Evolutionary conservation across 2,113 vertebrate species (phyloP), one percentile per base, ranked within the genome.

Genomic region (Cercopithecus mona): DNA sequence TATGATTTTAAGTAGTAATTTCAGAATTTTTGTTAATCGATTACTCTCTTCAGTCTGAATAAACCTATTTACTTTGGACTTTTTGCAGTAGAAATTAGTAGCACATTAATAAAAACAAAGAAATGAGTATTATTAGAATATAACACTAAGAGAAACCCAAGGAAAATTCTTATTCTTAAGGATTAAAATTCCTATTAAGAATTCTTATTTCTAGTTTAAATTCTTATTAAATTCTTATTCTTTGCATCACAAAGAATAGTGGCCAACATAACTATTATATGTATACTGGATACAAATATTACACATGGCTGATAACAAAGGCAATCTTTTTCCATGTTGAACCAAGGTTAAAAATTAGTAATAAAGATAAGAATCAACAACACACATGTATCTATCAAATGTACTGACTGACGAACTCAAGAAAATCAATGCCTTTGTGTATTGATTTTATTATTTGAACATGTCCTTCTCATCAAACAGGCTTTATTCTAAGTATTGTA

Each of bases 221-320:
- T 64, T 64, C 61, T 64, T 64, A 64, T 64, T 64, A 64, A 64
- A 64, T 64, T 64, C 11, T 64, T 64, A 32, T 64, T 30, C 27
- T 50, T 80, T 94, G 84, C 27, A 25, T 76, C 73, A 75, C 27
- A 94, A 64, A 96, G 61, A 91, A 95, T 22, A 5, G 85, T 0
- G 0, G 14, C 5, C 17, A 95, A 20, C 6, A 94, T 20, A 90
- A 73, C 30, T 79, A 80, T 73, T 30, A 80, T 30, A 85, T 23
- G 70, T 35, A 18, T 86, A 92, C 27, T 75, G 35, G 5, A 78
- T 83, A 80, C 75, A 97, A 97, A 90, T 75, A 20, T 92, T 75
- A 20, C 66, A 96, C 83, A 93, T 38, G 94, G n/a, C 55, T 92
- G 89, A 59, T 30, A 61, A 93, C 61, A 97, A 96, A 97, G 38